Evolutionary conservation across 2,888 invertebrate genomes (phyloP).

Genomic region (Diarsia rubi): DNA sequence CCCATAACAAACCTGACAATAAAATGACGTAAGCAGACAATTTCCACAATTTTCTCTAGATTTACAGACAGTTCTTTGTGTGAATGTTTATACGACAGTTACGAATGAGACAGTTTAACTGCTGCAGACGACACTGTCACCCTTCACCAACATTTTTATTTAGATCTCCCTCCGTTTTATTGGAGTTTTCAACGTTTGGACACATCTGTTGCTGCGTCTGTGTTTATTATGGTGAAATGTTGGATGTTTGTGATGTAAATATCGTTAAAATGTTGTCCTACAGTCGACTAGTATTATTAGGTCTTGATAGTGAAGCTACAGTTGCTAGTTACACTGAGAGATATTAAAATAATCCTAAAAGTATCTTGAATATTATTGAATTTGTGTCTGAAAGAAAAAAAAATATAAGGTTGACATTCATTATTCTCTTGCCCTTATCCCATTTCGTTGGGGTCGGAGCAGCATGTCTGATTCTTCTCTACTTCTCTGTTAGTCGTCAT

Average conservation of each 20-base stretch:
- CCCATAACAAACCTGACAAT: constrained; percentile 9
- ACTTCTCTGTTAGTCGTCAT: no score
- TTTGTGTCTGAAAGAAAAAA: no score
- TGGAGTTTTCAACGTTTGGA: constrained; percentile 49
- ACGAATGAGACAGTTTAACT: constrained; percentile 65
- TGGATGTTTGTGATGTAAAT: constrained; percentile 17
- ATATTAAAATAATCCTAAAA: not conserved
- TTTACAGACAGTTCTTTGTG: constrained; percentile 57
- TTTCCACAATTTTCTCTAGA: constrained; percentile 56
- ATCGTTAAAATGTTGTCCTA: constrained; percentile 1
- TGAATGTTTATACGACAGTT: constrained; percentile 62
- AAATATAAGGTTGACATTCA: no score
- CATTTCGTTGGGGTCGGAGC: no score
- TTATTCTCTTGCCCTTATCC: no score
- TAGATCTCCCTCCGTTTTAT: constrained; percentile 62
- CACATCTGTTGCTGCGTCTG: constrained; percentile 52
- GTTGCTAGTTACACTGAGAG: not conserved
- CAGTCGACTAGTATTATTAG: not conserved
- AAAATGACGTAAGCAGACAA: constrained; percentile 27
- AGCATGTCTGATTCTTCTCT: no score
- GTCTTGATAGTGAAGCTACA: not conserved
- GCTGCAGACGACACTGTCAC: constrained; percentile 55
- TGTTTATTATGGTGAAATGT: constrained; percentile 15
- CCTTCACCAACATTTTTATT: constrained; percentile 63
- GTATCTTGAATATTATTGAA: not conserved